Conservation (phyloP, 2,797 vertebrate species). For the Pseudochirops corinnae region DNA sequence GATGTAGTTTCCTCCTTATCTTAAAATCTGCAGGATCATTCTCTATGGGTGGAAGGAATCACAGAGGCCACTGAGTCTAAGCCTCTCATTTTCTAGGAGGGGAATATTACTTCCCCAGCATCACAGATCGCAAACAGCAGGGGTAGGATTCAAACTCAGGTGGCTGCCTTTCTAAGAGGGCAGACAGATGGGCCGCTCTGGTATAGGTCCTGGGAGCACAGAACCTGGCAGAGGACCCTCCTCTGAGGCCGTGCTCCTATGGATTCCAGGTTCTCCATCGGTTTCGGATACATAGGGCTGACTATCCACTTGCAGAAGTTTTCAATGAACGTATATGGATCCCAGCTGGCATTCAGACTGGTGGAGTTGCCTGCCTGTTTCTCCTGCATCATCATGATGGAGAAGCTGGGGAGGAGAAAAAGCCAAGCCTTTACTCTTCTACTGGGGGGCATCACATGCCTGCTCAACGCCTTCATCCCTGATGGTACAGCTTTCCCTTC, state of each 20-base stretch:
- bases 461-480: slow-evolving; percentile 87
- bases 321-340: slow-evolving; percentile 90
- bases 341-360: slow-evolving; percentile 87
- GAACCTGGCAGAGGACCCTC: neutral
- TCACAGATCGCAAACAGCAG: neutral
- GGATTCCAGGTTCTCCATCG: slow-evolving; percentile 89
- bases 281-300: slow-evolving; percentile 90
- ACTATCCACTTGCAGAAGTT: slow-evolving; percentile 88
- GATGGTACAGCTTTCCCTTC: slow-evolving; percentile 82
- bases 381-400: slow-evolving; percentile 84
- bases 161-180: neutral
- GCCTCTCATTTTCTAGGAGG: neutral
- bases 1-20: neutral
- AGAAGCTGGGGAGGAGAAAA: slow-evolving; percentile 88
- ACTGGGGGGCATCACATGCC: slow-evolving; percentile 85
- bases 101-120: no score
- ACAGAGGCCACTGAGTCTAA: neutral
- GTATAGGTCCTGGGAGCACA: neutral
- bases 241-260: neutral
- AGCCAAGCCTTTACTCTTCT: slow-evolving; percentile 81
- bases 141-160: neutral
- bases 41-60: neutral
- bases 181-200: neutral
- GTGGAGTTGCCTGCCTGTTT: slow-evolving; percentile 89
- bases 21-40: neutral